These are phyloP conservation scores for Euborellia annulipes DNA, from an alignment of 1,140 invertebrate genomes.

Conservation along the genomic window DNA sequence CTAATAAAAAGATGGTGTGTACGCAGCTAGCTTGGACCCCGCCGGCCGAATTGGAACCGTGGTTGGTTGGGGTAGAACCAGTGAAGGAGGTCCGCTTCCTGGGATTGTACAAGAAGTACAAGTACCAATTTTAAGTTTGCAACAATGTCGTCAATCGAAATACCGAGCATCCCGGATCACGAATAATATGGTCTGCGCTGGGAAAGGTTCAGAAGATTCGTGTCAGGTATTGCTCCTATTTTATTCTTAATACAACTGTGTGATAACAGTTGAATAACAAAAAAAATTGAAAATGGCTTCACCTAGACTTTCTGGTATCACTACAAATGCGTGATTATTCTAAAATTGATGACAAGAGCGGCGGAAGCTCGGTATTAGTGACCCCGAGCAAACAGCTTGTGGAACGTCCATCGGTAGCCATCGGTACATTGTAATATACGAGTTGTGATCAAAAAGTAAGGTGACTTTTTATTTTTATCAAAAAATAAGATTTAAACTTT, in stretches of 20 bases:
- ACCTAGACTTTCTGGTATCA: no score
- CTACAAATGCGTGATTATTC: no score
- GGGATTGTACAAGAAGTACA: conserved; percentile 64
- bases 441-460: no score
- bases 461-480: no score
- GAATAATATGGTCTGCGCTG: conserved; percentile 46
- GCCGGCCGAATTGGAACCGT: conserved; percentile 55
- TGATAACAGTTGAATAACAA: no score
- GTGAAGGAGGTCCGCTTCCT: conserved; percentile 63
- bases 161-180: conserved; percentile 65
- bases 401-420: no score
- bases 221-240: conserved; percentile 7
- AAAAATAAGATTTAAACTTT: no score
- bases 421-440: no score
- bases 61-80: conserved; percentile 69
- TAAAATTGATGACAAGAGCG: no score
- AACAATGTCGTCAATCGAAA: conserved; percentile 63
- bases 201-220: conserved; percentile 7
- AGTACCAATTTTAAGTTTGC: conserved; percentile 62
- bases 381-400: no score
- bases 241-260: background rate
- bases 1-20: conserved; percentile 1
- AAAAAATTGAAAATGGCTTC: no score
- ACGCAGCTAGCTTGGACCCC: background rate
- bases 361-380: no score